These are phyloP conservation scores for Eutrigla gurnardus DNA, from an alignment of 2,797 vertebrate genomes.

Conservation along the genomic window DNA sequence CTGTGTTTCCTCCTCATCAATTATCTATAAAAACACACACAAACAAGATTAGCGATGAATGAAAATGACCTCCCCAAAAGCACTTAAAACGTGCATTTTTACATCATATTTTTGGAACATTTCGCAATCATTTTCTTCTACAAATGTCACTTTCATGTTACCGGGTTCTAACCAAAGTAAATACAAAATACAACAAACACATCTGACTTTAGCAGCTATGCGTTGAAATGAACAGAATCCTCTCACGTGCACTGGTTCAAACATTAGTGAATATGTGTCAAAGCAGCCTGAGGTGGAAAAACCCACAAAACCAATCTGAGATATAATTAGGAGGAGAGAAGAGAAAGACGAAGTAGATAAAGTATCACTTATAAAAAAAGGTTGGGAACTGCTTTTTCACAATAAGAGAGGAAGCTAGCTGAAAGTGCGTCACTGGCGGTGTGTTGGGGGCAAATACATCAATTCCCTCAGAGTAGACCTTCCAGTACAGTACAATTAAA, in stretches of 20 bases:
- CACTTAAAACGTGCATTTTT: background rate
- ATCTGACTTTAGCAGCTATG: background rate
- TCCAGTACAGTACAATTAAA: background rate
- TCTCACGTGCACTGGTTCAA: background rate
- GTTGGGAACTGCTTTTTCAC: background rate
- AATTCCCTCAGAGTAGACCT: background rate
- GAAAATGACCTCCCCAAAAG: conserved; percentile 12
- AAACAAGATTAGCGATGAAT: conserved; percentile 22
- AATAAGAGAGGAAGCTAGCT: background rate
- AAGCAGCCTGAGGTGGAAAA: background rate
- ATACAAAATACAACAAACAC: background rate
- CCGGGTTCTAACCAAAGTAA: background rate
- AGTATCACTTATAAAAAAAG: background rate
- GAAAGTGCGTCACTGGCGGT: conserved; percentile 9
- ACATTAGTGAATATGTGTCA: background rate
- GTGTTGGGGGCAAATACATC: conserved; percentile 23
- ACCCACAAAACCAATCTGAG: background rate
- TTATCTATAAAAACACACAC: conserved; percentile 85
- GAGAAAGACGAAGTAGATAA: background rate
- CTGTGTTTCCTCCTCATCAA: conserved; percentile 97
- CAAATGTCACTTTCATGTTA: no score
- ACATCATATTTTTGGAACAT: background rate
- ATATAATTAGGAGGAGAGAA: background rate
- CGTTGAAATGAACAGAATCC: background rate
- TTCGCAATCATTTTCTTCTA: no score